Evolutionary conservation across 2,113 vertebrate species (phyloP), one percentile per base, ranked within the genome.

Genomic region (Misgurnus anguillicaudatus): DNA sequence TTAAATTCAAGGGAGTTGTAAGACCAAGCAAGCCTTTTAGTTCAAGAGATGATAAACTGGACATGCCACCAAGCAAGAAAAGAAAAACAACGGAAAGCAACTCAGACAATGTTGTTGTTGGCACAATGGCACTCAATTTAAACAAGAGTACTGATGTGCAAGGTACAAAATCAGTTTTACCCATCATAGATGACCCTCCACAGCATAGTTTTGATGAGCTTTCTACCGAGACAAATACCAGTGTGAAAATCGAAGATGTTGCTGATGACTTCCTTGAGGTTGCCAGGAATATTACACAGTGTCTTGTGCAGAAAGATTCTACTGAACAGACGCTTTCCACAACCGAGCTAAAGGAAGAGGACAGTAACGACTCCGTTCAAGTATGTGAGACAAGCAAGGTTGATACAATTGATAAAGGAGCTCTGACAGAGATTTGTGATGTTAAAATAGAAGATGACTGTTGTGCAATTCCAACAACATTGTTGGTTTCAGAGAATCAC

Each of bases 1-100:
- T 97, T 82, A 94, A 95, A 58, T 97, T 98, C 89, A 90, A 95
- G 39, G 93, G 95, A 0, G 98, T 97, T 62, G 89, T 94, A 78
- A 92, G 98, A 77, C 98, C 98, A 0, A 87, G 92, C 0, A 38
- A 75, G 76, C 84, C 85, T 0, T 86, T 86, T 14, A 70, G 69
- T 3, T 84, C 88, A 74, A 93, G 88, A 77, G 93, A 93, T 21
- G 82, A 89, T 75, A 90, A 90, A 71, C 92, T 91, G 83, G 93
- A 93, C 77, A 84, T 84, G 5, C 92, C 93, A 0, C 91, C 93
- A 0, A 90, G 84, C 85, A 98, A 98, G 82, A 95, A 91, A 87
- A 91, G 88, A 71, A 95, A 91, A 75, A 84, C 93, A 61, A 79
- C 82, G 6, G 93, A 93, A 78, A 91, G 87, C 80, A 90, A 89